A percentile compares a stretch with the other conserved stretches of the same genome.
phyloP scores from a whole-genome alignment of 2,888 invertebrate species.

The Baronia brevicornis region DNA sequence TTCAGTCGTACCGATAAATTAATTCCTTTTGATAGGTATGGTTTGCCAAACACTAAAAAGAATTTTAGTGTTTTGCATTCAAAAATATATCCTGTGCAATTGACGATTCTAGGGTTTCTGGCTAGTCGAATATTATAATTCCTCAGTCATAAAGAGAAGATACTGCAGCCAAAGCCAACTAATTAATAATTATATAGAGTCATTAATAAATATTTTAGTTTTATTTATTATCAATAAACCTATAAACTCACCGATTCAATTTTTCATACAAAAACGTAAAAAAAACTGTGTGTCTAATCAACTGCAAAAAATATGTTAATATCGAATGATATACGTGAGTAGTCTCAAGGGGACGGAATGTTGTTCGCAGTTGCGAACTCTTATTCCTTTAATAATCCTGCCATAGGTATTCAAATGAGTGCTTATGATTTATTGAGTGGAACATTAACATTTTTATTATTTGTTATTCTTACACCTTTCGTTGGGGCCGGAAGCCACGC shows the following conservation, averaged over 20 bases:
- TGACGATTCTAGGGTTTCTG: no score
- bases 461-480: conserved; percentile 75
- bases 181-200: no score
- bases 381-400: conserved; percentile 67
- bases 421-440: conserved; percentile 77
- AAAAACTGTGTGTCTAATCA: conserved; percentile 23
- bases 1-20: no score
- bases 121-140: no score
- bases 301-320: conserved; percentile 50
- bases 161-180: no score
- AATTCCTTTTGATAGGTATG: no score
- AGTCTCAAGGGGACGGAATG: conserved; percentile 33
- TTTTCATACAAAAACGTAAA: conserved; percentile 12
- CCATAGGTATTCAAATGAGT: conserved; percentile 73
- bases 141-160: no score
- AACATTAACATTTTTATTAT: conserved; percentile 77
- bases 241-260: conserved; percentile 3
- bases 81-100: no score
- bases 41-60: no score
- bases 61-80: no score
- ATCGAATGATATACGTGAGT: conserved; percentile 39
- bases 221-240: background rate
- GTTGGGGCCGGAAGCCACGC: conserved; percentile 72
- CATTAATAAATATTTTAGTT: no score
- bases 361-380: conserved; percentile 51